phyloP scores from a whole-genome alignment of 30 jellyfish, hydroid and myxozoan species.

The Phacellophora camtschatica region DNA sequence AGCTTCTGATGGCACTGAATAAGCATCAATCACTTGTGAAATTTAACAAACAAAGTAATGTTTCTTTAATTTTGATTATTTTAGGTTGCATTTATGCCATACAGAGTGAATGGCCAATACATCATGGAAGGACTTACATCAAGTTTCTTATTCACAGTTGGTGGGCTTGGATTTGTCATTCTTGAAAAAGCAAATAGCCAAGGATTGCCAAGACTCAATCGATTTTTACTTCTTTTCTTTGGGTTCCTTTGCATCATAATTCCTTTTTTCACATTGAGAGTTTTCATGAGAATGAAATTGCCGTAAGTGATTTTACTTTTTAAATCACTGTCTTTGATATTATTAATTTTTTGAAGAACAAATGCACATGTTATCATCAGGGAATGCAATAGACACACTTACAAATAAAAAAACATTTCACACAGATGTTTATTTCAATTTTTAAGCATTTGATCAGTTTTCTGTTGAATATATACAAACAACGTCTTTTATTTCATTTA shows the following conservation, averaged over 20 bases:
- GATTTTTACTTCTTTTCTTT: slow-evolving; percentile 83
- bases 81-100: slow-evolving; percentile 98
- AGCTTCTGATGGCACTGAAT: too few relatives aligned
- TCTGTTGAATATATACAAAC: too few relatives aligned
- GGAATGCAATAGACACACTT: too few relatives aligned
- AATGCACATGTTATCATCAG: too few relatives aligned
- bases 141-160: slow-evolving; percentile 88
- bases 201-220: slow-evolving; percentile 88
- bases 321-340: too few relatives aligned
- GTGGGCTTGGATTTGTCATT: slow-evolving; percentile 93
- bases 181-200: slow-evolving; percentile 97
- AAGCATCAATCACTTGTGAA: too few relatives aligned
- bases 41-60: too few relatives aligned
- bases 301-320: slow-evolving; percentile 73
- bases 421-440: too few relatives aligned
- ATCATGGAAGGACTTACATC: slow-evolving; percentile 99
- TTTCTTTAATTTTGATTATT: neutral
- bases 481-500: too few relatives aligned
- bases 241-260: slow-evolving; percentile 87
- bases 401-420: too few relatives aligned
- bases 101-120: slow-evolving; percentile 97
- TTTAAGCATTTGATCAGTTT: too few relatives aligned
- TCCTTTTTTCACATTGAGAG: slow-evolving; percentile 94
- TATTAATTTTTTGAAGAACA: too few relatives aligned
- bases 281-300: slow-evolving; percentile 94